These are phyloP conservation scores for Argya squamiceps DNA, from an alignment of 2,797 vertebrate genomes.

Conservation along the genomic window DNA sequence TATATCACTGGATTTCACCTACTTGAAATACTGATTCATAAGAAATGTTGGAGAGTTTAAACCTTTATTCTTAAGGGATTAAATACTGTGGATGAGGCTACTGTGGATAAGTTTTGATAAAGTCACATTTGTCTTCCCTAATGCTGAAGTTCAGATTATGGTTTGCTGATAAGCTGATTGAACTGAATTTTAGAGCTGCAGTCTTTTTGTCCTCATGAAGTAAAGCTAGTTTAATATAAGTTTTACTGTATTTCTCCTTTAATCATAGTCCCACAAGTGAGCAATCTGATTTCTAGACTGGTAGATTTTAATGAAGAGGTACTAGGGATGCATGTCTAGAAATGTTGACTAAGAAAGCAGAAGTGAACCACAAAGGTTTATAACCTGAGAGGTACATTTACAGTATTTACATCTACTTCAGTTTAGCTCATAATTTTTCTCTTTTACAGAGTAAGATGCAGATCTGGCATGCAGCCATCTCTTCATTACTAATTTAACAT, in stretches of 20 bases:
- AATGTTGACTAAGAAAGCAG: not conserved
- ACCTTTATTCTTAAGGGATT: not conserved
- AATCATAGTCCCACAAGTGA: not conserved
- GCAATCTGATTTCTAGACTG: not conserved
- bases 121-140: not conserved
- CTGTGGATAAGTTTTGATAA: not conserved
- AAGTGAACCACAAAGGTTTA: not conserved
- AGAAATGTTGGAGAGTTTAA: not conserved
- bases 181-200: not conserved
- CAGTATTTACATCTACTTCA: not conserved
- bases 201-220: not conserved
- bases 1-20: not conserved
- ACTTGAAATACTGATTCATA: not conserved
- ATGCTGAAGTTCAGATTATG: not conserved
- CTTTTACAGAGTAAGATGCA: not conserved
- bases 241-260: not conserved
- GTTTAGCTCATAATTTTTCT: not conserved
- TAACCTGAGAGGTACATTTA: not conserved
- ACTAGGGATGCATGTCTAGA: not conserved
- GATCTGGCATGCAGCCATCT: not conserved
- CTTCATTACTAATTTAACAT: conserved; percentile 30
- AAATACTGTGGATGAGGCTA: not conserved
- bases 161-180: not conserved
- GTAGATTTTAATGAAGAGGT: not conserved
- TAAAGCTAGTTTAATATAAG: not conserved